Percentiles rank a stretch among this genome's conserved stretches.
Conservation (phyloP, 64 coral and sea anemone species). For the Actinia tenebrosa region DNA sequence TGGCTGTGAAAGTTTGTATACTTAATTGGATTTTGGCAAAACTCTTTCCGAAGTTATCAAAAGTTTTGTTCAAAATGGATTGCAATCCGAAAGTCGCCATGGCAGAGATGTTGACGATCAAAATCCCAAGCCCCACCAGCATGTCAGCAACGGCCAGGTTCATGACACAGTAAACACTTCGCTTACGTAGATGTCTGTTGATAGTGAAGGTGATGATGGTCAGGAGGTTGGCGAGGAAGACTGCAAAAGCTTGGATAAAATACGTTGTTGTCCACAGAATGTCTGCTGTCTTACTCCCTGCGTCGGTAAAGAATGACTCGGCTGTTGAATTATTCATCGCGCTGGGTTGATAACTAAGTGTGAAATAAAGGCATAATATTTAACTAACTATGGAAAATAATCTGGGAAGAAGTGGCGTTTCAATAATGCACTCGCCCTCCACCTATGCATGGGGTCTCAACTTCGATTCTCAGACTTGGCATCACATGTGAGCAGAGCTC, state of each 20-base stretch:
- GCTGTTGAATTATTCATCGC: not conserved
- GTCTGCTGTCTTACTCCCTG: not conserved
- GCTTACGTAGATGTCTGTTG: not conserved
- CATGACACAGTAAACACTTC: not conserved
- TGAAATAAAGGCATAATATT: not conserved
- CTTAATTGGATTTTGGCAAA: not conserved
- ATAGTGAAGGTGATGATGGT: conserved; percentile 6
- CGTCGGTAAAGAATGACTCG: not conserved
- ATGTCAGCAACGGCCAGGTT: conserved; percentile 5
- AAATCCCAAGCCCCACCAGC: not conserved
- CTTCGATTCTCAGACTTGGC: too few species aligned
- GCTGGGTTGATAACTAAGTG: not conserved
- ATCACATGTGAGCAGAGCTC: too few species aligned
- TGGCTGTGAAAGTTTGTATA: not conserved
- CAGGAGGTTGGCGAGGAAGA: not conserved
- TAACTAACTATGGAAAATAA: too few species aligned
- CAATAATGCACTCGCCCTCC: too few species aligned
- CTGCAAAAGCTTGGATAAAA: not conserved
- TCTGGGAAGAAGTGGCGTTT: too few species aligned
- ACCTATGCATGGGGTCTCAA: too few species aligned
- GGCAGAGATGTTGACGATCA: not conserved
- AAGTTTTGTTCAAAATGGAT: not conserved
- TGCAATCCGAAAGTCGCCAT: not conserved
- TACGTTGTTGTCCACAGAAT: not conserved
- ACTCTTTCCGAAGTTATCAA: not conserved